Base-by-base conservation (phyloP, 2,113 vertebrate genomes). In the Danio rerio region DNA sequence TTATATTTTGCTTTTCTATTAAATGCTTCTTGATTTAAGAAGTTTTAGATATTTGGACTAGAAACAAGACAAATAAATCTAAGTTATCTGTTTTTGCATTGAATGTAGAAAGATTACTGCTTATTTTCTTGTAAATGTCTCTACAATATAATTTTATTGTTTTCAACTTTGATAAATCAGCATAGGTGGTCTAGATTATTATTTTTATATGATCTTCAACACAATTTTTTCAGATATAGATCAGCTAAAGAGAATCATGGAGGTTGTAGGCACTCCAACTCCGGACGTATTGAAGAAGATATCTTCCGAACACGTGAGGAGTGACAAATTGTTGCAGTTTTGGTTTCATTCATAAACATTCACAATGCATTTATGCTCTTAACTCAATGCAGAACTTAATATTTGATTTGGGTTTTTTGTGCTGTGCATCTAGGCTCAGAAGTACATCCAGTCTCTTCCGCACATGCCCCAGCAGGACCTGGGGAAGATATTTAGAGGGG, bases 231-330 rank as follows among this genome's bases (percentile, higher is more conserved):
- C 79, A 99, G 97, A 99, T 93, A 98, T 99, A 0, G 97, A 99
- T 92, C 98, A 99, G 65, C 91, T 99, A 80, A 99, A 99, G 89
- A 95, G 96, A 88, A 99, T 99, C 93, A 98, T 99, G 97, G 98
- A 99, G 89, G 94, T 99, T 81, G 96, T 99, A 74, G 98, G 98
- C 66, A 99, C 97, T 0, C 98, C 97, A 6, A 96, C 95, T 47
- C 94, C 96, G 0, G 97, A 99, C 49, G 95, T 99, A 75, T 89
- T 99, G 18, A 95, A 96, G 87, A 99, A 99, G 89, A 99, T 99
- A 74, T 98, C 97, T 65, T 99, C 97, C 0, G 97, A 99, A 86
- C 98, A 99, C 11, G 98, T 98, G 85, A 95, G 95, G 93, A 66
- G 70, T 66, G 11, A 31, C 9, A 58, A 71, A 20, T 15, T 43